These are phyloP conservation scores for Hetaerina americana DNA, from an alignment of 1,140 invertebrate species.

Conservation along the genomic window DNA sequence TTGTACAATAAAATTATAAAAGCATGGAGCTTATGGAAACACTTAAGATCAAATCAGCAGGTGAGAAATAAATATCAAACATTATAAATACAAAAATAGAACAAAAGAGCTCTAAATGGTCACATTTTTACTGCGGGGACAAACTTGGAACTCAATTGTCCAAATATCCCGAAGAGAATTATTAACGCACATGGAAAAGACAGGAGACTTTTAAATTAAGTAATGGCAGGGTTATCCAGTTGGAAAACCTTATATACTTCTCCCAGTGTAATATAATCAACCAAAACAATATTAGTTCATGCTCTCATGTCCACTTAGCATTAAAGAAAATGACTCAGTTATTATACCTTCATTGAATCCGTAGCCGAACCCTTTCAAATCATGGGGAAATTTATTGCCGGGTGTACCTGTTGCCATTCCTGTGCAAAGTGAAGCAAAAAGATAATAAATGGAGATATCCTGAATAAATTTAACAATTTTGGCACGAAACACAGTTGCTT, in stretches of 20 bases:
- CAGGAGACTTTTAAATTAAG: conserved; percentile 15
- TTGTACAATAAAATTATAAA: too few relatives aligned
- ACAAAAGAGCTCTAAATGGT: too few relatives aligned
- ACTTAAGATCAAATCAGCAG: too few relatives aligned
- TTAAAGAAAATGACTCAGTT: conserved; percentile 2
- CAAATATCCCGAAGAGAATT: not conserved
- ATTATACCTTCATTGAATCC: conserved; percentile 31
- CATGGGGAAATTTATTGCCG: conserved; percentile 18
- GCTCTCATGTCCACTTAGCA: not conserved
- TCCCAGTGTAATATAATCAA: conserved; percentile 3
- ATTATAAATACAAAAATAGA: too few relatives aligned
- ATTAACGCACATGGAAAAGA: not conserved
- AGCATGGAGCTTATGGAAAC: too few relatives aligned
- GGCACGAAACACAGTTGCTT: too few relatives aligned
- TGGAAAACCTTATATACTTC: conserved; percentile 2
- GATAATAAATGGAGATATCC: too few relatives aligned
- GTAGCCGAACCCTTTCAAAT: conserved; percentile 31
- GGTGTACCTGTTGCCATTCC: not conserved
- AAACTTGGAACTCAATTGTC: too few relatives aligned
- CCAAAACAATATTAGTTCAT: not conserved
- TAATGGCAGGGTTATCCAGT: not conserved
- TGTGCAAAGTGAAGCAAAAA: too few relatives aligned
- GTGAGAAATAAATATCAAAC: too few relatives aligned
- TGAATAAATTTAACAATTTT: too few relatives aligned
- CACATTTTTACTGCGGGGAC: too few relatives aligned